phyloP scores from a whole-genome alignment of 1,140 invertebrate genomes.

The Hormaphis cornu region DNA sequence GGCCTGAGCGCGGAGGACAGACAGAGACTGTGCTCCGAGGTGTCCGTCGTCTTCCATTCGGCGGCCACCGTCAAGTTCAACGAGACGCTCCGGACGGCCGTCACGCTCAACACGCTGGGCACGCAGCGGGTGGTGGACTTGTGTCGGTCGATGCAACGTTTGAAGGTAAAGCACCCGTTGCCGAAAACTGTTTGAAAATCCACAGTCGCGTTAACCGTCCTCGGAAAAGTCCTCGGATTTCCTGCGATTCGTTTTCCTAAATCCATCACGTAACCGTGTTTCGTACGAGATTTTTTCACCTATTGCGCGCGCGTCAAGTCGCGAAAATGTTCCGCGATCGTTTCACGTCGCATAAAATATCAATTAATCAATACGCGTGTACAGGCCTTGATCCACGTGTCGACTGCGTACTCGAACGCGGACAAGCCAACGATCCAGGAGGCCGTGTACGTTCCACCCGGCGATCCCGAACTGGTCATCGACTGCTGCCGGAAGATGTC shows the following conservation, averaged over 20 bases:
- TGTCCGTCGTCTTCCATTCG: slow-evolving; percentile 62
- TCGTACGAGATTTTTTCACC: no score
- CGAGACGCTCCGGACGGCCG: slow-evolving; percentile 40
- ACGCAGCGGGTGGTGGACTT: slow-evolving; percentile 40
- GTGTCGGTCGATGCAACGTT: slow-evolving; percentile 43
- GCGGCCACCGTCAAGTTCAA: slow-evolving; percentile 53
- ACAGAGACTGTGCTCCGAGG: slow-evolving; percentile 48
- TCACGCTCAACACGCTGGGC: slow-evolving; percentile 41
- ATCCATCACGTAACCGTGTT: no score
- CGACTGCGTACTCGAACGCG: slow-evolving; percentile 79
- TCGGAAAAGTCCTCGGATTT: no score
- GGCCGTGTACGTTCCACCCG: slow-evolving; percentile 58
- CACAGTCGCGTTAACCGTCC: background rate
- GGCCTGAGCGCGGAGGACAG: slow-evolving; percentile 42
- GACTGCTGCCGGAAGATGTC: slow-evolving; percentile 52
- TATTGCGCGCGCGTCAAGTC: no score
- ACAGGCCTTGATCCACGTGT: slow-evolving; percentile 74
- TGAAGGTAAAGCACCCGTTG: slow-evolving; percentile 43
- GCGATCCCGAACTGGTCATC: slow-evolving; percentile 53
- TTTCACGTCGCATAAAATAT: no score
- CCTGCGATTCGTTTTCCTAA: no score
- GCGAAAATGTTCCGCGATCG: no score
- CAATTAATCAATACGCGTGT: no score
- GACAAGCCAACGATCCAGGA: slow-evolving; percentile 60
- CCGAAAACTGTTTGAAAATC: background rate